Conservation (phyloP, 2,113 vertebrate species). For the human (Homo sapiens) region DNA sequence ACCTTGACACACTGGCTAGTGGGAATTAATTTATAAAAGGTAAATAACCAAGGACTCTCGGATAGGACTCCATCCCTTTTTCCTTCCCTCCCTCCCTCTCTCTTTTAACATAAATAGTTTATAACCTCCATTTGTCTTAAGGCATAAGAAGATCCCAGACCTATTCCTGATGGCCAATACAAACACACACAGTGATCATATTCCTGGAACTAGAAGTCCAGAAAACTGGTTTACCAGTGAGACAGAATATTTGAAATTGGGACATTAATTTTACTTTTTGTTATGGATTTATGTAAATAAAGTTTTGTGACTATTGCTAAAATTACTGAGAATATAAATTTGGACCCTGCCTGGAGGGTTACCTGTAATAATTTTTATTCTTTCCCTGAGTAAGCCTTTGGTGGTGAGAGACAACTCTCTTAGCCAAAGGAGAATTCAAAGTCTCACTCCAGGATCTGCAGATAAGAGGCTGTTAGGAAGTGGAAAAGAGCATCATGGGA, state of each 20-base stretch:
- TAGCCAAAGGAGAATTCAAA: background rate
- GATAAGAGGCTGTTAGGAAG: background rate
- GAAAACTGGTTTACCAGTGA: background rate
- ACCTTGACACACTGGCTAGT: background rate
- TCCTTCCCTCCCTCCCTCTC: background rate
- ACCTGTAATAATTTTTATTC: background rate
- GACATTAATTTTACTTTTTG: background rate
- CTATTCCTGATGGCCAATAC: background rate
- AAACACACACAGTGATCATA: background rate
- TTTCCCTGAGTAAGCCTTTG: background rate
- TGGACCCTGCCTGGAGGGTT: background rate
- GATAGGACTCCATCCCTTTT: background rate
- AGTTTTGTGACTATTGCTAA: background rate
- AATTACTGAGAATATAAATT: background rate
- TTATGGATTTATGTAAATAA: conserved; percentile 21
- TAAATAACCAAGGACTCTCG: background rate
- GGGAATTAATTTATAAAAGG: conserved; percentile 26
- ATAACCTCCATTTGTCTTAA: background rate
- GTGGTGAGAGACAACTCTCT: background rate
- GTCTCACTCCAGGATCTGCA: background rate
- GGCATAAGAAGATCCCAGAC: background rate
- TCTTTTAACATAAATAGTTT: background rate
- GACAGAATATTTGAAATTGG: background rate
- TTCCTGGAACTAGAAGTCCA: background rate
- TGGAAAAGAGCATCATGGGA: background rate